Evolutionary conservation across 2,113 vertebrate species (phyloP).

Genomic region (Suncus etruscus): DNA sequence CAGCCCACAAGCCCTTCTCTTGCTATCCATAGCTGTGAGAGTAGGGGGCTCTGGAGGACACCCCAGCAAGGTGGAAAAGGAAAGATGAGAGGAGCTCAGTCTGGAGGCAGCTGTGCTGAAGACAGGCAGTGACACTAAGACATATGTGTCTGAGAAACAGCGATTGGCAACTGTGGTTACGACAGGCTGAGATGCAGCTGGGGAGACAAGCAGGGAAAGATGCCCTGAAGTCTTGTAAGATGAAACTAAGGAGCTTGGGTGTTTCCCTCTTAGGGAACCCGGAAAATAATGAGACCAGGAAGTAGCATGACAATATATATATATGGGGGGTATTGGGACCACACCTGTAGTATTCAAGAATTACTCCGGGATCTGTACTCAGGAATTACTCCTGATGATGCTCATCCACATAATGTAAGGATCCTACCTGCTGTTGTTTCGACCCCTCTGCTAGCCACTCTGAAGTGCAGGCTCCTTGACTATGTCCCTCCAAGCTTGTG

Average conservation of each 20-base stretch:
- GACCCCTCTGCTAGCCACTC: not conserved
- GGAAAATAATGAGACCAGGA: not conserved
- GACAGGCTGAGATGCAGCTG: not conserved
- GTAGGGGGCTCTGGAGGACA: not conserved
- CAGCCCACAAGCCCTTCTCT: not conserved
- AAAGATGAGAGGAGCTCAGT: not conserved
- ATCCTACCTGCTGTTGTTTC: too few species aligned
- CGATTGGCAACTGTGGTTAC: not conserved
- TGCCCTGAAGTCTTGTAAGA: slow-evolving; percentile 1
- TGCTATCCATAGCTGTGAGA: not conserved
- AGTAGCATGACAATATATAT: too few species aligned
- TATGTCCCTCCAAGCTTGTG: not conserved
- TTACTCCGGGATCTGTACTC: too few species aligned
- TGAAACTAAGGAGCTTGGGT: not conserved
- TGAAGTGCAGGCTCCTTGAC: not conserved
- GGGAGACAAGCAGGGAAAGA: not conserved
- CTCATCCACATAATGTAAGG: too few species aligned
- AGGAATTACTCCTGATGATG: too few species aligned
- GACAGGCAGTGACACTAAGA: not conserved
- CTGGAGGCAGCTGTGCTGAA: not conserved
- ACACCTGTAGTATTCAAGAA: too few species aligned
- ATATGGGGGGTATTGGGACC: too few species aligned
- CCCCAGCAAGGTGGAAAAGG: not conserved
- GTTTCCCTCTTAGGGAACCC: not conserved
- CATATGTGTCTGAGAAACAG: not conserved